Conservation (phyloP, 2,797 vertebrate genomes). For the Hylomyscus alleni region DNA sequence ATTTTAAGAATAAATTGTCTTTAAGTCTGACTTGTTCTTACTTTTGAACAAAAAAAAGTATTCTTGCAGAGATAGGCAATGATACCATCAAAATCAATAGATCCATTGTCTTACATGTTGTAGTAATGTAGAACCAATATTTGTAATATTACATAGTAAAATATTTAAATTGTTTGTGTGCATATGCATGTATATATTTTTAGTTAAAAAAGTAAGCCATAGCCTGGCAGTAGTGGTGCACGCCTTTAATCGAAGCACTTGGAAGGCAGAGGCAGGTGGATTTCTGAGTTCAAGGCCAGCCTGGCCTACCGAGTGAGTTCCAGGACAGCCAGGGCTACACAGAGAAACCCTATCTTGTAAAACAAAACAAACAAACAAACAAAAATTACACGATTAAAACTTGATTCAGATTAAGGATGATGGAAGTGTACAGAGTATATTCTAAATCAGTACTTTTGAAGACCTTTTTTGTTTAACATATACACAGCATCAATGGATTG, state of each 20-base stretch:
- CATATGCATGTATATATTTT: not conserved
- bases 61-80: constrained; percentile 4
- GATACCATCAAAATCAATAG: constrained; percentile 64
- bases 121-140: constrained; percentile 28
- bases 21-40: constrained; percentile 58
- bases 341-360: too few relatives aligned
- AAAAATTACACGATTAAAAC: not conserved
- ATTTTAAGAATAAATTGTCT: constrained; percentile 68
- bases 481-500: constrained; percentile 33
- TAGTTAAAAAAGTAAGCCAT: not conserved
- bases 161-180: constrained; percentile 6
- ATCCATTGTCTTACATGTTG: constrained; percentile 25
- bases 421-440: constrained; percentile 24
- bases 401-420: constrained; percentile 40
- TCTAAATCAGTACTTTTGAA: constrained; percentile 28
- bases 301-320: too few relatives aligned
- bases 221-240: too few relatives aligned
- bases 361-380: too few relatives aligned
- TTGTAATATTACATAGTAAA: constrained; percentile 27
- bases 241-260: too few relatives aligned
- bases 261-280: too few relatives aligned
- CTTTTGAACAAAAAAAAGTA: constrained; percentile 52
- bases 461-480: constrained; percentile 40
- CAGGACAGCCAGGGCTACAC: too few relatives aligned
- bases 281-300: too few relatives aligned